Evolutionary conservation across 1,140 invertebrate genomes (phyloP).

Genomic region (Rhynchophorus ferrugineus): DNA sequence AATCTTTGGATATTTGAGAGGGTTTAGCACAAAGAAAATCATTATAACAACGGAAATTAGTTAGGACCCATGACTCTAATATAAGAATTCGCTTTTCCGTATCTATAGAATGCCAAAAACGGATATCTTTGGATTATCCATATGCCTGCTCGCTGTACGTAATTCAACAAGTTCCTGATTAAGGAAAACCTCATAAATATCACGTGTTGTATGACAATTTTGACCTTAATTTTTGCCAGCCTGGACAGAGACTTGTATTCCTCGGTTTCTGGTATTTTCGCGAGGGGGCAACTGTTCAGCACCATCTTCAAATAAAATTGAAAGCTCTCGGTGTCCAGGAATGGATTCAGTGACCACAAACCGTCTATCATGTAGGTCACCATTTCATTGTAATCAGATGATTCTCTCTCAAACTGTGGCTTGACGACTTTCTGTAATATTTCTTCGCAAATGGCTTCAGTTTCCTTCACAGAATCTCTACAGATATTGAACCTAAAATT

Average conservation of each 20-base stretch:
- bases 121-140: slow-evolving; percentile 33
- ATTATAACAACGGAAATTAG: no score
- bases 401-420: slow-evolving; percentile 20
- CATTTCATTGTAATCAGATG: slow-evolving; percentile 28
- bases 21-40: no score
- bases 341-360: slow-evolving; percentile 32
- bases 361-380: slow-evolving; percentile 30
- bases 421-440: slow-evolving; percentile 26
- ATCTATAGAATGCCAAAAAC: slow-evolving; percentile 34
- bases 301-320: slow-evolving; percentile 19
- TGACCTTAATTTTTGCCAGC: slow-evolving; percentile 1
- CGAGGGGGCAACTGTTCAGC: slow-evolving; percentile 11
- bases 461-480: slow-evolving; percentile 35
- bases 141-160: slow-evolving; percentile 19
- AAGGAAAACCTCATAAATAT: slow-evolving; percentile 9
- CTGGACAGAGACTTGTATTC: slow-evolving; percentile 8
- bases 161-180: slow-evolving; percentile 24
- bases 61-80: neutral
- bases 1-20: no score
- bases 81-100: slow-evolving; percentile 18
- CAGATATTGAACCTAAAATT: slow-evolving; percentile 38
- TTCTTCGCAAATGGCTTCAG: slow-evolving; percentile 31
- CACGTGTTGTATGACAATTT: slow-evolving; percentile 1
- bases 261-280: neutral
- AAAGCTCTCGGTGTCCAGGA: slow-evolving; percentile 26